Conservation (phyloP, 2,888 invertebrate species). For the Limnephilus rhombicus region DNA sequence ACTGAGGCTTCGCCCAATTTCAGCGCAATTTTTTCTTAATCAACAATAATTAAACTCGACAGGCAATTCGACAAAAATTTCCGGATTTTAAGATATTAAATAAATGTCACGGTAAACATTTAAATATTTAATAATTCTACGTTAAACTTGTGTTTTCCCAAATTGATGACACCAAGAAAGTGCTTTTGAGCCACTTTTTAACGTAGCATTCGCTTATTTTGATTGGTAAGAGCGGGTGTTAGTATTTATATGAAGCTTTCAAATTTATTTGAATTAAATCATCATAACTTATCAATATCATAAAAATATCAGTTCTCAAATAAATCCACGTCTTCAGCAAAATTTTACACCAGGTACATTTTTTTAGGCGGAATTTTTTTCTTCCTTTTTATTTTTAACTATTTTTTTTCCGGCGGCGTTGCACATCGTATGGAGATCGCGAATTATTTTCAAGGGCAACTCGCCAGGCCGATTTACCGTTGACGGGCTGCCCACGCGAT, state of each 20-base stretch:
- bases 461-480: constrained; percentile 24
- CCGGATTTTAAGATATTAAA: no score
- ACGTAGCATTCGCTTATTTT: not conserved
- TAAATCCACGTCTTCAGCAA: not conserved
- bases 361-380: not conserved
- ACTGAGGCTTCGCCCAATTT: not conserved
- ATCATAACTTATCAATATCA: not conserved
- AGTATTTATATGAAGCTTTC: not conserved
- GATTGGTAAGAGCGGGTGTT: no score
- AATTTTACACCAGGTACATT: not conserved
- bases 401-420: constrained; percentile 11
- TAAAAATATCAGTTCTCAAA: not conserved
- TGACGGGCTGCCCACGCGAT: not conserved
- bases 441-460: constrained; percentile 26
- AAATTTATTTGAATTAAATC: not conserved
- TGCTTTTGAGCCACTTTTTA: not conserved
- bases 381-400: constrained; percentile 1
- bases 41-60: no score
- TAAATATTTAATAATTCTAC: no score
- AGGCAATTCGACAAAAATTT: no score
- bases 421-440: constrained; percentile 13
- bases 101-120: no score
- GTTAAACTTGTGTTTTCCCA: no score
- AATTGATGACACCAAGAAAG: not conserved
- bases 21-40: not conserved